Evolutionary conservation across 53 echinoderm and acorn worm genomes (phyloP).

Genomic region (Apostichopus leukothele): DNA sequence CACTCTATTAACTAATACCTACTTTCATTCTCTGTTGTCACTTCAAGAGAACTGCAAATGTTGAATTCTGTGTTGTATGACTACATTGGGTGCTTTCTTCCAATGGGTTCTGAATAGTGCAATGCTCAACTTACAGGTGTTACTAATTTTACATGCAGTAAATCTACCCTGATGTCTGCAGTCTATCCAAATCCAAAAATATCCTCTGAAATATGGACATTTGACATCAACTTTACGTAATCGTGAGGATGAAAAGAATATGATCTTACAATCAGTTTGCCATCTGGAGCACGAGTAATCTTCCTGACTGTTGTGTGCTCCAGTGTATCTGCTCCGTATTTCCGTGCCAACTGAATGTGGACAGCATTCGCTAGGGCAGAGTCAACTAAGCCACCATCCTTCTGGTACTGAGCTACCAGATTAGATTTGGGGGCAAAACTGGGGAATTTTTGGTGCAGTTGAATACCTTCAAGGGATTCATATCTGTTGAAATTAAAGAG

Average conservation of each 20-base stretch:
- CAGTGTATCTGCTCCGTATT: constrained; percentile 74
- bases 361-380: constrained; percentile 81
- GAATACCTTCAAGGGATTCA: constrained; percentile 63
- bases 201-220: not conserved
- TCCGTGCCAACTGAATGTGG: constrained; percentile 83
- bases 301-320: constrained; percentile 63
- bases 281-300: constrained; percentile 46
- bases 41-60: too few relatives aligned
- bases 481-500: constrained; percentile 50
- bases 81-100: too few relatives aligned
- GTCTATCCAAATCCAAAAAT: too few relatives aligned
- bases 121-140: too few relatives aligned
- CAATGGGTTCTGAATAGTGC: too few relatives aligned
- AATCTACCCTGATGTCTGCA: too few relatives aligned
- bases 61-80: too few relatives aligned
- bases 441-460: constrained; percentile 68
- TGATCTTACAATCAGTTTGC: constrained; percentile 46
- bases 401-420: constrained; percentile 71
- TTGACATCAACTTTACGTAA: not conserved
- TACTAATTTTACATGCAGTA: too few relatives aligned
- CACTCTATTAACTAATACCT: too few relatives aligned
- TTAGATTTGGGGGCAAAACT: constrained; percentile 65
- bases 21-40: too few relatives aligned
- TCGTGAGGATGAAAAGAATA: not conserved
- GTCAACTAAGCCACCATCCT: constrained; percentile 84